phyloP scores from a whole-genome alignment of 2,888 invertebrate genomes.

The Drosophila fulvimacula region DNA sequence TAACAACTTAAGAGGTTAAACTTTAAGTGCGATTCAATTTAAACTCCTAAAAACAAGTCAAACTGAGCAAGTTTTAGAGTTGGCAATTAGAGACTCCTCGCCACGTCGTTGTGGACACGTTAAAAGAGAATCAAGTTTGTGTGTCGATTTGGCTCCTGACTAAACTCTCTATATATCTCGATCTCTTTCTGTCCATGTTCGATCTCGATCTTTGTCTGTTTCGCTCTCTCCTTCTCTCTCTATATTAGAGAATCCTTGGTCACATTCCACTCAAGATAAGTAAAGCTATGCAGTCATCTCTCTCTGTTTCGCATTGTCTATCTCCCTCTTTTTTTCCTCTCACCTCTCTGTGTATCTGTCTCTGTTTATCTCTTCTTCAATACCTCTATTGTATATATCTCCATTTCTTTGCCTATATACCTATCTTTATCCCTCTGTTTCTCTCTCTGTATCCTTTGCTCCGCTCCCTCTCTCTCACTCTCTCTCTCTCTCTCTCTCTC shows the following conservation, averaged over 20 bases:
- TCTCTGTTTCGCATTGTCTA: no score
- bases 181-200: not conserved
- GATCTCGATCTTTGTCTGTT: not conserved
- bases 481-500: not conserved
- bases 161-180: not conserved
- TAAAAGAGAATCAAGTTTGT: not conserved
- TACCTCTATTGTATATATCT: not conserved
- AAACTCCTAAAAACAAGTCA: not conserved
- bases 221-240: no score
- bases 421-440: not conserved
- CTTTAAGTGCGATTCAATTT: not conserved
- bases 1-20: not conserved
- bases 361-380: not conserved
- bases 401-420: not conserved
- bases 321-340: not conserved
- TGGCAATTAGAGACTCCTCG: not conserved
- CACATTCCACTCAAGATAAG: no score
- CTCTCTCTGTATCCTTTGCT: not conserved
- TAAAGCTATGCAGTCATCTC: no score
- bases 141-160: no score
- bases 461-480: not conserved
- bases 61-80: conserved; percentile 2
- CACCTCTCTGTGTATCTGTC: not conserved
- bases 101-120: not conserved
- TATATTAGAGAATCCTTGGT: no score